Base-by-base conservation (phyloP, 2,888 invertebrate genomes). In the Tetheella fluctuosa region DNA sequence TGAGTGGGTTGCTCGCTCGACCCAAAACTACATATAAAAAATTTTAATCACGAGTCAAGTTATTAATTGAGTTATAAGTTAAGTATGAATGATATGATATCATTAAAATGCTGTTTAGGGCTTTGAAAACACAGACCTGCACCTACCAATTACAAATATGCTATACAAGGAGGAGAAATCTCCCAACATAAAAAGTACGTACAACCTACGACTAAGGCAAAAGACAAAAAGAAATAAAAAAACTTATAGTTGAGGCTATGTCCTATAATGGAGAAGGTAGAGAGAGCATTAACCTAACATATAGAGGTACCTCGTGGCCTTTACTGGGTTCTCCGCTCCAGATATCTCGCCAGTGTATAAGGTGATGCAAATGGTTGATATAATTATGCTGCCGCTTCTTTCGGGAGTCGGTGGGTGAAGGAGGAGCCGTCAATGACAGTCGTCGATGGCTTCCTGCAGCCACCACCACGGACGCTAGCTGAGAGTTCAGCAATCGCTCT, bases 331-430 rank as follows among this genome's bases (percentile, higher is more conserved):
- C 92, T 65, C 91, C 91, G 61, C 89, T 86, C 92, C 92, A 91
- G 67, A 91, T 91, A 77, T 92, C 92, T 71, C 86, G 85, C 93
- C 93, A 94, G 76, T 91, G 91, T 65, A 91, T 93, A 62, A 91
- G 82, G 61, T 92, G 90, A 69, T 90, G 91, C 70, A 88, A 86
- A 74, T 89, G 93, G 80, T 87, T 93, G 84, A 79, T 90, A 77
- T 89, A 93, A 79, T 89, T 87, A 76, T 88, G 91, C 70, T 83
- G 91, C 58, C 84, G 89, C 80, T 91, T 91, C 79, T 92, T 91
- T 65, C 91, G 84, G 42, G 85, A 90, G 62, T 92, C 92, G n/a
- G 87, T 89, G 8, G 93, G 93, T 30, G 93, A 93, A 0, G 93
- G 91, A 15, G 93, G 93, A 28, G 93, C 93, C 7, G 93, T 93